These are phyloP conservation scores for Nephotettix cincticeps DNA, from an alignment of 1,140 invertebrate genomes.

Conservation along the genomic window DNA sequence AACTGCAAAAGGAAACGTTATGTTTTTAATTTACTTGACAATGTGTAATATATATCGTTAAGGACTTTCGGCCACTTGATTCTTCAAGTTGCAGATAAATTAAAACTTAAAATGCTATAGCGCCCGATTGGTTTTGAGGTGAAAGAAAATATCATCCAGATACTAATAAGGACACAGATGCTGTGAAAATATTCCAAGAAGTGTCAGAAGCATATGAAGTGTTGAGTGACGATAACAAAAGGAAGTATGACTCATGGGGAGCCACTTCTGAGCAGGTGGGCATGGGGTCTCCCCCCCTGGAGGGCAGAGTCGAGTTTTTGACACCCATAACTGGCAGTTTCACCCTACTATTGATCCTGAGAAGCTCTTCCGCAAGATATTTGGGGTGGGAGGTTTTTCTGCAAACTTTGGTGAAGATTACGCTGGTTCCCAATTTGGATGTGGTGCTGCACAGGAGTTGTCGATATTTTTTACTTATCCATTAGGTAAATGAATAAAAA, in stretches of 20 bases:
- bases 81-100: no score
- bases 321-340: constrained; percentile 73
- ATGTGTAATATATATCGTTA: no score
- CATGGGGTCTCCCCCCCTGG: constrained; percentile 52
- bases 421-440: constrained; percentile 84
- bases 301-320: constrained; percentile 55
- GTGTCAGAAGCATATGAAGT: constrained; percentile 98
- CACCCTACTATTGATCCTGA: constrained; percentile 91
- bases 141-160: constrained; percentile 99
- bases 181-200: constrained; percentile 95
- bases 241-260: constrained; percentile 93
- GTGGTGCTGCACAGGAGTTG: constrained; percentile 88
- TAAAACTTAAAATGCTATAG: no score
- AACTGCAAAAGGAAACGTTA: no score
- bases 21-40: no score
- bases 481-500: no score
- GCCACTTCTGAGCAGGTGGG: constrained; percentile 84
- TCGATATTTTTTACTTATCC: no score
- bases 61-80: no score
- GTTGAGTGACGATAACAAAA: constrained; percentile 87
- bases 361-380: constrained; percentile 91
- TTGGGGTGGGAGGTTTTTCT: constrained; percentile 72
- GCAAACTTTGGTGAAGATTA: constrained; percentile 68
- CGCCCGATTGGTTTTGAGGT: no score
- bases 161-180: constrained; percentile 93